phyloP scores from a whole-genome alignment of 1,140 invertebrate species.

The Leptopilina boulardi region DNA sequence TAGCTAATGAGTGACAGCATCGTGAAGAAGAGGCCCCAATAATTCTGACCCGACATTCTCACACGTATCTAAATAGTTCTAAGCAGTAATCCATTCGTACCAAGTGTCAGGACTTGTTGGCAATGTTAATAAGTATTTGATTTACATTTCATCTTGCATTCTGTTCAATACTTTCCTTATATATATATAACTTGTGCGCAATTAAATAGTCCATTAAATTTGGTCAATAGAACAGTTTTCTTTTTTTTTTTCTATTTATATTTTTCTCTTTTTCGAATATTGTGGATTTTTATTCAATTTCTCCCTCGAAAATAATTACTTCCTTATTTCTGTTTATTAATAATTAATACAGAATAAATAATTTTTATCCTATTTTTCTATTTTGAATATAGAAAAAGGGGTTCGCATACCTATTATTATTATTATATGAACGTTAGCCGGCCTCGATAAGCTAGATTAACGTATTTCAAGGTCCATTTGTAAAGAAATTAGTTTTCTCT shows the following conservation, averaged over 20 bases:
- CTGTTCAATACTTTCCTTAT: neutral
- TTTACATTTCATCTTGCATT: neutral
- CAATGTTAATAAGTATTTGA: constrained; percentile 8
- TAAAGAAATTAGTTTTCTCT: constrained; percentile 11
- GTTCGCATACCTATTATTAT: neutral
- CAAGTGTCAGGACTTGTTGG: neutral
- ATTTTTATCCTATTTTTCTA: too few species aligned
- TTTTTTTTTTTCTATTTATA: neutral
- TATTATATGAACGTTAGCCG: constrained; percentile 19
- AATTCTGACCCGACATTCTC: constrained; percentile 25
- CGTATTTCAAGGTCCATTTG: constrained; percentile 20
- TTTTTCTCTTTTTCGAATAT: too few species aligned
- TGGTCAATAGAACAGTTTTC: neutral
- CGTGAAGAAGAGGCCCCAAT: constrained; percentile 7
- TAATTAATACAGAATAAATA: too few species aligned
- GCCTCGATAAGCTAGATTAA: constrained; percentile 11
- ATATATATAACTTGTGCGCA: neutral
- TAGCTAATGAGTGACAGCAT: constrained; percentile 30
- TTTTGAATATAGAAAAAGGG: too few species aligned
- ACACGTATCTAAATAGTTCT: constrained; percentile 18
- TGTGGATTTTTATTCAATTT: neutral
- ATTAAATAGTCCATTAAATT: neutral
- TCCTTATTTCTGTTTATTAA: neutral
- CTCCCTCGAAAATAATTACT: neutral
- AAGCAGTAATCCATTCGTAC: constrained; percentile 8